A percentile compares a stretch with the other conserved stretches of the same genome.
Evolutionary conservation across 2,888 invertebrate species (phyloP).

Genomic region (Nephrotoma flavescens): DNA sequence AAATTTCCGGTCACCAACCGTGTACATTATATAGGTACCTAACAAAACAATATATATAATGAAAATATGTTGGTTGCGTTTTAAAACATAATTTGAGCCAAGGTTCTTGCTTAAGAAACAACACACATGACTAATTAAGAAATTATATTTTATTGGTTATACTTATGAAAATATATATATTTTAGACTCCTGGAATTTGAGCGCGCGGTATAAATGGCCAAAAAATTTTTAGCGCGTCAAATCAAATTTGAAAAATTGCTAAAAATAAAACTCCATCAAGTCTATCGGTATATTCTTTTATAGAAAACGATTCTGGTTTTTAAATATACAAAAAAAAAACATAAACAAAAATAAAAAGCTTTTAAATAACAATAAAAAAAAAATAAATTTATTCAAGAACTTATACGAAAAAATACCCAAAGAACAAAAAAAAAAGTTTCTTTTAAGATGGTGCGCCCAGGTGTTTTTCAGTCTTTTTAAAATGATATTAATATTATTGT

Average conservation of each 20-base stretch:
- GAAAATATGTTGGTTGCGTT: neutral
- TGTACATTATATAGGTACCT: neutral
- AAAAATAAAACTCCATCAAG: neutral
- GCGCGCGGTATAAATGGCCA: neutral
- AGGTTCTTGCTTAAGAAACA: neutral
- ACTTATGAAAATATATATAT: too few species aligned
- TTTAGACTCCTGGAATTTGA: neutral
- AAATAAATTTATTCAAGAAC: neutral
- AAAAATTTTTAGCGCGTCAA: neutral
- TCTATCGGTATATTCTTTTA: neutral
- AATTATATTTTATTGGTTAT: too few species aligned
- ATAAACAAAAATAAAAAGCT: neutral
- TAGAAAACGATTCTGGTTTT: neutral
- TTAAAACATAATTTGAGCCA: neutral
- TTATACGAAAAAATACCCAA: neutral
- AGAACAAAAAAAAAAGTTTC: neutral
- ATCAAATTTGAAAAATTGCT: neutral
- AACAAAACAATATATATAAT: neutral
- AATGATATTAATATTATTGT: neutral
- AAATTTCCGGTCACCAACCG: constrained; percentile 20
- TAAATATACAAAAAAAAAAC: neutral
- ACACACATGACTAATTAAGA: neutral
- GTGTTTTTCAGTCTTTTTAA: neutral
- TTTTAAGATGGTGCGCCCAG: neutral
- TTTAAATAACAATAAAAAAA: neutral